Base-by-base conservation (phyloP, 2,888 invertebrate genomes). In the Ectropis crepuscularia region DNA sequence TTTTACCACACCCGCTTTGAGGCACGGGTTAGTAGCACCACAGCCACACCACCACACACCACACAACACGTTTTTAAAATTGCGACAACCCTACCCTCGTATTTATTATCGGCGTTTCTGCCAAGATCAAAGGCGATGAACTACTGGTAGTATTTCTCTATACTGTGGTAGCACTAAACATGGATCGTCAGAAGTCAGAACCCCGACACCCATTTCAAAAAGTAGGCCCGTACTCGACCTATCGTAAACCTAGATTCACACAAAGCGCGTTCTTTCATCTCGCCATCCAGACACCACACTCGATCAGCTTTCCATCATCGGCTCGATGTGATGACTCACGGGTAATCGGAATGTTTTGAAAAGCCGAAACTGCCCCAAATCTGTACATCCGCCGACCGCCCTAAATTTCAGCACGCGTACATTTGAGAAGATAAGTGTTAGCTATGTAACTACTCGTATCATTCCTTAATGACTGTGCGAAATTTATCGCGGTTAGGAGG, bases 201-300 rank as follows among this genome's bases (percentile, higher is more conserved):
- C n/a, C 10, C 42, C 0, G 5, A 53, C 36, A 36, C 43, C 53
- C 37, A 10, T 36, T 8, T 53, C 42, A 42, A 42, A 28, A 49
- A 55, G 43, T 36, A 49, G 43, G 54, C 16, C 16, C 38, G 37
- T 9, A 39, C 11, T 48, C 36, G 5, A 49, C 11, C 28, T 42
- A 53, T 53, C 63, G 63, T 63, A 58, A 63, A 63, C 63, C 63
- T 49, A 58, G 58, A 53, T 63, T 10, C 12, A 11, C 53, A 63
- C 63, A 58, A 53, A 57, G 57, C n/a, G 39, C 37, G 47, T 61
- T 63, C 53, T 63, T 63, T 63, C 16, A 58, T 58, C 58, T 54
- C 53, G 16, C 38, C 49, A 36, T 45, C 55, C 46, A 42, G 47
- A 45, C 10, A 49, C 43, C 51, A 9, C 61, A 36, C 55, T 55